These are phyloP conservation scores for Tenthredo distinguenda DNA, from an alignment of 2,888 invertebrate species.

Conservation along the genomic window DNA sequence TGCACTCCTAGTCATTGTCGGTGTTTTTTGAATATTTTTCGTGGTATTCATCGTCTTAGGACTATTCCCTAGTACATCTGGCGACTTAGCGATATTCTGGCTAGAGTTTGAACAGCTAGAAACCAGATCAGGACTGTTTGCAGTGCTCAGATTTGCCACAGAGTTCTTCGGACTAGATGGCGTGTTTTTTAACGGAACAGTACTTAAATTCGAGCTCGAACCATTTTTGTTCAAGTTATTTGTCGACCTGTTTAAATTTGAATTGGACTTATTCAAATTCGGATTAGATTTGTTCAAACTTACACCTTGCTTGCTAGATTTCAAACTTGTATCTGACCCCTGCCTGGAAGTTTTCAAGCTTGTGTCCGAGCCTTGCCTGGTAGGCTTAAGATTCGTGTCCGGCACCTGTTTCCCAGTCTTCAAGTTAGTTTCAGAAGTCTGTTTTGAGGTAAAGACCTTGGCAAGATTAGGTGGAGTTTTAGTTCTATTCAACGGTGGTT, in stretches of 20 bases:
- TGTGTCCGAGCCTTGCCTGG: conserved; percentile 58
- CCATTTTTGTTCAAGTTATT: conserved; percentile 59
- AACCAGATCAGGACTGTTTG: conserved; percentile 87
- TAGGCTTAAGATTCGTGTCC: conserved; percentile 61
- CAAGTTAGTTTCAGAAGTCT: conserved; percentile 23
- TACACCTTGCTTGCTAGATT: conserved; percentile 55
- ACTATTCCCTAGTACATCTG: conserved; percentile 72
- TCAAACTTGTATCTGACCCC: conserved; percentile 65
- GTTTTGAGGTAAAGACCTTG: conserved; percentile 60
- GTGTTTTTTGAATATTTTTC: conserved; percentile 74
- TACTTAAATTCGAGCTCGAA: conserved; percentile 42
- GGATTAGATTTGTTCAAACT: conserved; percentile 55
- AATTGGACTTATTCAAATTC: conserved; percentile 58
- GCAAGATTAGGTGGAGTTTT: conserved; percentile 66
- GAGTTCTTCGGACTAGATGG: conserved; percentile 69
- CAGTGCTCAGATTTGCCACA: conserved; percentile 73
- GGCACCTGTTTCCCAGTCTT: conserved; percentile 57
- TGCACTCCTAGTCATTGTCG: conserved; percentile 74
- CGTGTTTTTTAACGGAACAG: conserved; percentile 61
- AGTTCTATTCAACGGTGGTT: conserved; percentile 67
- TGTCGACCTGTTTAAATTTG: conserved; percentile 59
- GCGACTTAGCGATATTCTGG: conserved; percentile 79
- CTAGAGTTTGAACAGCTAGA: conserved; percentile 83
- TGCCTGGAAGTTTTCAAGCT: conserved; percentile 61
- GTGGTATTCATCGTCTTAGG: conserved; percentile 60